These are phyloP conservation scores for Spinibarbus caldwelli DNA, from an alignment of 2,797 vertebrate genomes.

Conservation along the genomic window DNA sequence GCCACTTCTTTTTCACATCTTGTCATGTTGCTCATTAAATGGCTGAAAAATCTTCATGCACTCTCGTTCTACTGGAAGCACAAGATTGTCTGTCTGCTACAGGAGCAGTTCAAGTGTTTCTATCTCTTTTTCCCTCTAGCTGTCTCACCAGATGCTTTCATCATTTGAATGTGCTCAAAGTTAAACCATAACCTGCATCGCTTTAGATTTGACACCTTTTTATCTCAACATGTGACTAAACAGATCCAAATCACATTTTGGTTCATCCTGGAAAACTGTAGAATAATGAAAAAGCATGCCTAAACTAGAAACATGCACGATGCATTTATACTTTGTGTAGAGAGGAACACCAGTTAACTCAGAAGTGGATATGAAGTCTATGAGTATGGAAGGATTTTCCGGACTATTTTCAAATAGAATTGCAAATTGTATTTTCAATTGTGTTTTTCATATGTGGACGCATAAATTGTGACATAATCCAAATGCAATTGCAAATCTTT, in stretches of 20 bases:
- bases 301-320: neutral
- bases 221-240: neutral
- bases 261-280: neutral
- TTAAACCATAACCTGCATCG: neutral
- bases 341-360: neutral
- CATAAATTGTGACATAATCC: too few relatives aligned
- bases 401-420: too few relatives aligned
- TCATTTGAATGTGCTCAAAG: neutral
- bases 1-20: neutral
- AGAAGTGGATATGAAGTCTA: neutral
- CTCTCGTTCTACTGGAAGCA: neutral
- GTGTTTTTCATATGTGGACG: too few relatives aligned
- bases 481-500: too few relatives aligned
- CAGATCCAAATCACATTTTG: neutral
- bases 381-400: too few relatives aligned
- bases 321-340: neutral
- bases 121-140: neutral
- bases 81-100: slow-evolving; percentile 17
- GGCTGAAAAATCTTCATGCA: neutral
- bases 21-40: neutral
- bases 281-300: neutral
- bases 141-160: neutral
- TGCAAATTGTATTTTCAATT: too few relatives aligned
- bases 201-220: neutral
- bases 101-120: neutral